Conservation (phyloP, 1,140 invertebrate species). For the Meteorus sp. region DNA sequence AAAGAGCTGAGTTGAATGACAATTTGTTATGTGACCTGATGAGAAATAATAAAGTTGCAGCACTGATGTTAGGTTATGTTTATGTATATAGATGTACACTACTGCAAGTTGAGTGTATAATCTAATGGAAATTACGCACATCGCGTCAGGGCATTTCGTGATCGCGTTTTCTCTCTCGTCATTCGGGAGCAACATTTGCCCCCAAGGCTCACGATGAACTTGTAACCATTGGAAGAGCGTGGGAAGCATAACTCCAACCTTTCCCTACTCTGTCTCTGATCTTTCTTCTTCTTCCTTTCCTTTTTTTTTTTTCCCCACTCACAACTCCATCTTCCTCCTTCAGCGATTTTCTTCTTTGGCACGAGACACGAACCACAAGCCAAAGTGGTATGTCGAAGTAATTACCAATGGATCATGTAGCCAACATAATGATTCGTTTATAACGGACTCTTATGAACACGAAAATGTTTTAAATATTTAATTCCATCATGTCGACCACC, state of each 20-base stretch:
- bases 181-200: slow-evolving; percentile 32
- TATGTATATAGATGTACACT: too few relatives aligned
- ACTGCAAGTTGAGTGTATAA: background rate
- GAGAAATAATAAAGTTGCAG: too few relatives aligned
- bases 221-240: slow-evolving; percentile 40
- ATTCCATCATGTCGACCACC: too few relatives aligned
- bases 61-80: background rate
- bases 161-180: slow-evolving; percentile 24
- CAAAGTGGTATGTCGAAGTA: slow-evolving; percentile 3
- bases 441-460: background rate
- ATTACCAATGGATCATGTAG: background rate
- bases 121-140: slow-evolving; percentile 14
- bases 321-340: too few relatives aligned
- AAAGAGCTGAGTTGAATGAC: too few relatives aligned
- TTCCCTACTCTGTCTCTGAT: slow-evolving; percentile 5
- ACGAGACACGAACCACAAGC: background rate
- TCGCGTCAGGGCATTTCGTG: slow-evolving; percentile 22
- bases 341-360: background rate
- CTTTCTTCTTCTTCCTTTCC: too few relatives aligned
- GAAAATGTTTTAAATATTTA: too few relatives aligned
- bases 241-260: slow-evolving; percentile 33
- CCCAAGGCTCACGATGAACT: slow-evolving; percentile 37
- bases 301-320: too few relatives aligned
- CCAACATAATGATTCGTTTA: background rate
- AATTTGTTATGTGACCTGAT: too few relatives aligned